A percentile compares a stretch with the other conserved stretches of the same genome.
These are phyloP conservation scores for Sarcophaga rosellei DNA, from an alignment of 2,888 invertebrate genomes.

Conservation along the genomic window DNA sequence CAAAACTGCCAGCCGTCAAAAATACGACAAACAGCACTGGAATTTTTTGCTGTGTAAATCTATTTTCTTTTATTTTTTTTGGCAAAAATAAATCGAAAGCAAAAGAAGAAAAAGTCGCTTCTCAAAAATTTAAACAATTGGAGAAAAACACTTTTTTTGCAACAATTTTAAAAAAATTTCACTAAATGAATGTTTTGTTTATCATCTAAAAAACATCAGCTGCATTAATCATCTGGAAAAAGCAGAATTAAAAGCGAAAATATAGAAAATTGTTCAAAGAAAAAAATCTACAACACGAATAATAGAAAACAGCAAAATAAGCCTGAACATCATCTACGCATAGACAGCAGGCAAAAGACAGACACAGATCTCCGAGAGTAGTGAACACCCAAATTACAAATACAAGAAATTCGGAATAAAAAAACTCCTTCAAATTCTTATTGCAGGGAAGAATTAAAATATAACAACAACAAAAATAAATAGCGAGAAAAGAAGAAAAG, in stretches of 20 bases:
- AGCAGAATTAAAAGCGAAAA: not conserved
- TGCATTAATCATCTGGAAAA: constrained; percentile 2
- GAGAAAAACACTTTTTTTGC: not conserved
- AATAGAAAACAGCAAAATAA: constrained; percentile 25
- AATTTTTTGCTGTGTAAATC: constrained; percentile 64
- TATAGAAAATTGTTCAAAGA: constrained; percentile 5
- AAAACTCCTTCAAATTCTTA: constrained; percentile 1
- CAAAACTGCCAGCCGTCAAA: constrained; percentile 28
- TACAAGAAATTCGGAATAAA: constrained; percentile 41
- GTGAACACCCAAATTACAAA: constrained; percentile 52
- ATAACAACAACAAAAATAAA: constrained; percentile 33
- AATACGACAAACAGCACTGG: constrained; percentile 51
- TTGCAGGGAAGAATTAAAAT: not conserved
- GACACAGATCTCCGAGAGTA: constrained; percentile 21
- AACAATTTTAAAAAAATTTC: constrained; percentile 19
- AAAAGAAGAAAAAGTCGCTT: constrained; percentile 47
- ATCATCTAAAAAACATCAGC: not conserved
- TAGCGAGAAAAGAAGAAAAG: constrained; percentile 51
- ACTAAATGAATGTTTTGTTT: constrained; percentile 8
- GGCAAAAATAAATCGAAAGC: constrained; percentile 55
- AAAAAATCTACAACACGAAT: not conserved
- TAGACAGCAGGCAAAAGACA: constrained; percentile 46
- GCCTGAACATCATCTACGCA: constrained; percentile 42
- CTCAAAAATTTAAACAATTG: constrained; percentile 5
- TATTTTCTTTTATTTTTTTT: constrained; percentile 62